Base-by-base conservation (phyloP, 2,113 vertebrate species). In the Odontesthes bonariensis region DNA sequence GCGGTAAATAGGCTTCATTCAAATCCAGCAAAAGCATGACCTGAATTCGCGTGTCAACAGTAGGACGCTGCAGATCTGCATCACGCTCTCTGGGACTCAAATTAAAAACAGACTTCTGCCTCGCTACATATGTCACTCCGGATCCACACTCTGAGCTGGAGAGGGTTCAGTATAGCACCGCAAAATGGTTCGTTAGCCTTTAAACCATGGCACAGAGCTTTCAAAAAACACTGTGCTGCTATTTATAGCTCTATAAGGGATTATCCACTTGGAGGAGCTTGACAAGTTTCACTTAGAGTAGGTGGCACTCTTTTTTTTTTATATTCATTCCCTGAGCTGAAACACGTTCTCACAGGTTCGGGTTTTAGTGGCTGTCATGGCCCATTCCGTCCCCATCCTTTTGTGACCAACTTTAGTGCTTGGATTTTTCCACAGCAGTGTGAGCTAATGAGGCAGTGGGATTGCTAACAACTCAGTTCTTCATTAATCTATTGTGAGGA, bases 71-170 rank as follows among this genome's bases (percentile, higher is more conserved):
- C 40, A 6, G n/a, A 83, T 70, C 62, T 65, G 23, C 8, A 58
- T 73, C 70, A 63, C 40, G 5, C 73, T 82, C 16, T 2, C 65
- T 32, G 57, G 57, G 79, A 62, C 82, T 46, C 8, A 61, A 82
- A 86, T 85, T 51, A 70, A 82, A 82, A 81, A 44, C 77, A 84
- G 75, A 69, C 75, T 78, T 84, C 72, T 82, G 84, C 64, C 62
- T 77, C 33, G 17, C 70, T 74, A 82, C 75, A 57, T 73, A 3
- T 77, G 82, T 81, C 80, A 53, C 68, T 79, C 72, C 53, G 6
- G 46, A 83, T 74, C 59, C 55, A 22, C 57, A 70, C 77, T 52
- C 62, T 17, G 49, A 63, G 66, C 52, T 10, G 33, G 32, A 17
- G 12, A 62, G 44, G 32, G 60, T 70, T 81, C 73, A 44, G 27